Conservation (phyloP, 2,888 invertebrate species). For the Saturnia japonica region DNA sequence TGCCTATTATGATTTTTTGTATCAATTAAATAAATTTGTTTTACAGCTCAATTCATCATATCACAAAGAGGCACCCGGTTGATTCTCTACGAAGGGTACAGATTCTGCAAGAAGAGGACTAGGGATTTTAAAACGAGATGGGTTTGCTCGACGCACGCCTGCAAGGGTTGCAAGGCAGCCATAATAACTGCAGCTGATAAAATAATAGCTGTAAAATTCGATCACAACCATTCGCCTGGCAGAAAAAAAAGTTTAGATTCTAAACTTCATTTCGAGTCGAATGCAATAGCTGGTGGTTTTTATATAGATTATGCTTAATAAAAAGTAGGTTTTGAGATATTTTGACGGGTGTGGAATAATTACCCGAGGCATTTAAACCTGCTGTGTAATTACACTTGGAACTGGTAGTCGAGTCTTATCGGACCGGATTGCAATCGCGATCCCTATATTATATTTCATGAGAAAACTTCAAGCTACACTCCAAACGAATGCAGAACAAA, state of each 20-base stretch:
- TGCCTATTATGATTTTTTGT: background rate
- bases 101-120: slow-evolving; percentile 15
- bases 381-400: background rate
- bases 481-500: too few species aligned
- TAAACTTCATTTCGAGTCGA: background rate
- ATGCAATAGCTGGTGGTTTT: background rate
- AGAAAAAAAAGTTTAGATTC: background rate
- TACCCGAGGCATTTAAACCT: background rate
- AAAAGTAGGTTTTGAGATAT: background rate
- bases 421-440: background rate
- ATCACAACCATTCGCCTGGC: slow-evolving; percentile 32
- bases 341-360: background rate
- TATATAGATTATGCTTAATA: background rate
- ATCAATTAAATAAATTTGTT: background rate
- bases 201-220: slow-evolving; percentile 32
- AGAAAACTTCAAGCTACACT: too few species aligned
- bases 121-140: slow-evolving; percentile 25
- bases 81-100: slow-evolving; percentile 11
- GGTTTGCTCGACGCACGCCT: slow-evolving; percentile 36
- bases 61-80: slow-evolving; percentile 16
- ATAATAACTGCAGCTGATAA: slow-evolving; percentile 29
- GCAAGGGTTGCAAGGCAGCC: slow-evolving; percentile 33
- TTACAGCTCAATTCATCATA: slow-evolving; percentile 14
- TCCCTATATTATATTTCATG: background rate
- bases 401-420: background rate